Evolutionary conservation across 2,113 vertebrate species (phyloP), one percentile per base, ranked within the genome.

Genomic region (Channa argus): DNA sequence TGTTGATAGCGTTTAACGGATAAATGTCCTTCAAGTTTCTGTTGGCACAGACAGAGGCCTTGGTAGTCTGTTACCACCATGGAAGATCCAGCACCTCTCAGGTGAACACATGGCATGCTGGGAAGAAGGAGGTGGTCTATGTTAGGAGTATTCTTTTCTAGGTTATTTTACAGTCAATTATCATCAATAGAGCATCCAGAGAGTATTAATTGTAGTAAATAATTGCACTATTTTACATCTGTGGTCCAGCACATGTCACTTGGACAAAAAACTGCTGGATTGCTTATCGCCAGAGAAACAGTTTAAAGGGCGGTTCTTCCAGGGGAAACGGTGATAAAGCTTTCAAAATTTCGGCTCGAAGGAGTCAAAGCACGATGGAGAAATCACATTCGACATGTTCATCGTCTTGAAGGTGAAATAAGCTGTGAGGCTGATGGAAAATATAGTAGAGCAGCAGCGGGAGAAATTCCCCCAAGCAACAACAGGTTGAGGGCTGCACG

Each of bases 41-140:
- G 52, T 24, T 14, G 76, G 74, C 65, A 72, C 71, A 59, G 49
- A 71, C 56, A 50, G 13, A 50, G 49, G 53, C 39, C 4, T 36
- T 24, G 15, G 55, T 67, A 14, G 38, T 37, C 47, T 13, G 49
- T 50, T 73, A 79, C 79, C 81, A 78, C 80, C 78, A 60, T 51
- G 73, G 50, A 74, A 65, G 46, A 70, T 83, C 63, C 43, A 7
- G 54, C 34, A 7, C 39, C 65, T 55, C 47, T 33, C 12, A 15
- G 36, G 53, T 14, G 5, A 71, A 72, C 50, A 10, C 63, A 12
- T 56, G 50, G 82, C 85, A 82, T 80, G 79, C 79, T 83, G 92
- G 78, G 83, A 62, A 76, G 36, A 12, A n/a, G 15, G 53, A 54
- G 47, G 51, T 7, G 71, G 33, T 12, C 38, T 41, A 59, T 6